A percentile compares a stretch with the other conserved stretches of the same genome.
These are phyloP conservation scores for Schizaphis graminum DNA, from an alignment of 2,888 invertebrate genomes.

Conservation along the genomic window DNA sequence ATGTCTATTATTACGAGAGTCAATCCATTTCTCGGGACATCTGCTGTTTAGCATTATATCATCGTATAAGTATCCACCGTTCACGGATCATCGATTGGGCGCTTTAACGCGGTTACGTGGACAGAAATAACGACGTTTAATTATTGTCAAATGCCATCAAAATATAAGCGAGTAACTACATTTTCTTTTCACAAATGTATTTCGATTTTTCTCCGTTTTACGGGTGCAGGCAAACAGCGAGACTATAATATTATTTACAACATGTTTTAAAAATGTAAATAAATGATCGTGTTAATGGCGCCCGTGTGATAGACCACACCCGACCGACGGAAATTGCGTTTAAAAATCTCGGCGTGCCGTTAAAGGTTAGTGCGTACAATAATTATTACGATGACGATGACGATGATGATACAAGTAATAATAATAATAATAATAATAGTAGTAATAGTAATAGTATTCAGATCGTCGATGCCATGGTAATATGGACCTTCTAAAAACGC, in stretches of 20 bases:
- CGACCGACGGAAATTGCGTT: not conserved
- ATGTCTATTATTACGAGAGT: not conserved
- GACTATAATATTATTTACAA: not conserved
- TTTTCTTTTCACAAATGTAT: not conserved
- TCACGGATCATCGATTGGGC: too few relatives aligned
- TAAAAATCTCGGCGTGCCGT: not conserved
- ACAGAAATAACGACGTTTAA: too few relatives aligned
- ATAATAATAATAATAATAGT: not conserved
- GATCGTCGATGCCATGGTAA: not conserved
- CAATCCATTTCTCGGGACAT: not conserved
- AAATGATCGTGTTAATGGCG: not conserved
- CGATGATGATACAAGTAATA: not conserved
- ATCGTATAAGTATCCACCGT: too few relatives aligned
- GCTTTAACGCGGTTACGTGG: too few relatives aligned
- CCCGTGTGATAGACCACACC: not conserved
- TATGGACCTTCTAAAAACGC: not conserved
- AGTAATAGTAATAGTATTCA: not conserved
- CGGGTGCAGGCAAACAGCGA: not conserved
- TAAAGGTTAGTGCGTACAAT: not conserved
- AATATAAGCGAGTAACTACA: too few relatives aligned
- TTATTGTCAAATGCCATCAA: too few relatives aligned
- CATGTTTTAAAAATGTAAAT: constrained; percentile 2
- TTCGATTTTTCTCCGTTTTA: not conserved
- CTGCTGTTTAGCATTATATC: not conserved
- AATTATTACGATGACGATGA: not conserved